Conservation (phyloP, 2,888 invertebrate species). For the Patella caerulea region DNA sequence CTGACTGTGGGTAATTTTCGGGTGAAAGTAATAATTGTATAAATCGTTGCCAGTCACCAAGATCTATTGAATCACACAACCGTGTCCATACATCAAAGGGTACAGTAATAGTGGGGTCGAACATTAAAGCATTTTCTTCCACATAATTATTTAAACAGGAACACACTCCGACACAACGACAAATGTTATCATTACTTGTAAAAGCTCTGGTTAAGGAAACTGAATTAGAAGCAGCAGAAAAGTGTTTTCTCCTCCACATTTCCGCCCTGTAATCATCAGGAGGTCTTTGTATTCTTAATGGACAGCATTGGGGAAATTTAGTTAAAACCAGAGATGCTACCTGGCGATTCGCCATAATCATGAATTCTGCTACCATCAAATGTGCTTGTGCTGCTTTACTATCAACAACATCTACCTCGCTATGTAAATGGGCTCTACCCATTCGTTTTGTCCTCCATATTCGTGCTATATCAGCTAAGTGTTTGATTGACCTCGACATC, state of each 20-base stretch:
- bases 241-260: slow-evolving; percentile 53
- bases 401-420: slow-evolving; percentile 42
- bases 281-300: slow-evolving; percentile 51
- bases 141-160: slow-evolving; percentile 50
- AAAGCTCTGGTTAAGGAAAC: slow-evolving; percentile 48
- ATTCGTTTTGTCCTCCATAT: slow-evolving; percentile 55
- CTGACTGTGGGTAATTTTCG: slow-evolving; percentile 58
- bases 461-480: slow-evolving; percentile 54
- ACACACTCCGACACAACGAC: slow-evolving; percentile 52
- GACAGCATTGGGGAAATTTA: slow-evolving; percentile 49
- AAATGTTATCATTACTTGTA: slow-evolving; percentile 33
- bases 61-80: slow-evolving; percentile 41
- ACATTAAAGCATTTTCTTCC: slow-evolving; percentile 31
- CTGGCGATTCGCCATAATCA: slow-evolving; percentile 57
- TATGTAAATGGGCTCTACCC: slow-evolving; percentile 56
- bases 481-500: slow-evolving; percentile 51
- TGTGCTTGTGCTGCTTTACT: slow-evolving; percentile 47
- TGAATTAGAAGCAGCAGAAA: slow-evolving; percentile 57
- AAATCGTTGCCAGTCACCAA: slow-evolving; percentile 41
- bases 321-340: slow-evolving; percentile 53
- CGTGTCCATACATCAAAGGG: slow-evolving; percentile 44
- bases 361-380: slow-evolving; percentile 62
- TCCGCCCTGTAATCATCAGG: slow-evolving; percentile 47
- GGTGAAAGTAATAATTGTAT: slow-evolving; percentile 54
- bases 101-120: slow-evolving; percentile 39